These are phyloP conservation scores for Strigamia crassipes DNA, from an alignment of 2,888 invertebrate genomes.

Conservation along the genomic window DNA sequence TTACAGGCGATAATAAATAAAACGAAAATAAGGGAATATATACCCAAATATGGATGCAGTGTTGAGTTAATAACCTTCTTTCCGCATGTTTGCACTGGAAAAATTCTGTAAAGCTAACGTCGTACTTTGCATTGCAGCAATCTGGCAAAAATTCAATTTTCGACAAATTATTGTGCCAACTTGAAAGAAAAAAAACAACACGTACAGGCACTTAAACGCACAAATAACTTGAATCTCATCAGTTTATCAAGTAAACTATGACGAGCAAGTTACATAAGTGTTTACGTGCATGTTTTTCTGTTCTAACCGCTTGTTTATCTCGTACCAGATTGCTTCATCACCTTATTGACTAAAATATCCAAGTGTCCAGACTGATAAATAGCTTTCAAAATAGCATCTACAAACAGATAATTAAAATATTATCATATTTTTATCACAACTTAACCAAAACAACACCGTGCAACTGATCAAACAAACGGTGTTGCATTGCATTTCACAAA, in stretches of 20 bases:
- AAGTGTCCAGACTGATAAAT: constrained; percentile 18
- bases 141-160: not conserved
- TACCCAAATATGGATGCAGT: constrained; percentile 13
- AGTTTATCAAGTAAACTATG: too few species aligned
- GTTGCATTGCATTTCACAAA: constrained; percentile 20
- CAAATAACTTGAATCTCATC: too few species aligned
- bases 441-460: not conserved
- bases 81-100: not conserved
- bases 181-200: not conserved
- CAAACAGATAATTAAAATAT: not conserved
- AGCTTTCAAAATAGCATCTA: not conserved
- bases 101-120: constrained; percentile 13
- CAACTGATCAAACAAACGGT: not conserved
- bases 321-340: not conserved
- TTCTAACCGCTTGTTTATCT: not conserved
- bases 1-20: not conserved
- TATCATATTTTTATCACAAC: too few species aligned
- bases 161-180: not conserved
- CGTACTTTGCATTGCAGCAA: constrained; percentile 35
- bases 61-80: constrained; percentile 36
- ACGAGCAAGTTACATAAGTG: too few species aligned
- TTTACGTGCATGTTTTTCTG: not conserved
- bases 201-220: too few species aligned
- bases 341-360: constrained; percentile 32
- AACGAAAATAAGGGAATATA: not conserved